Evolutionary conservation across 2,888 invertebrate genomes (phyloP), one percentile per base, ranked within the genome.

Genomic region (Theretra japonica): DNA sequence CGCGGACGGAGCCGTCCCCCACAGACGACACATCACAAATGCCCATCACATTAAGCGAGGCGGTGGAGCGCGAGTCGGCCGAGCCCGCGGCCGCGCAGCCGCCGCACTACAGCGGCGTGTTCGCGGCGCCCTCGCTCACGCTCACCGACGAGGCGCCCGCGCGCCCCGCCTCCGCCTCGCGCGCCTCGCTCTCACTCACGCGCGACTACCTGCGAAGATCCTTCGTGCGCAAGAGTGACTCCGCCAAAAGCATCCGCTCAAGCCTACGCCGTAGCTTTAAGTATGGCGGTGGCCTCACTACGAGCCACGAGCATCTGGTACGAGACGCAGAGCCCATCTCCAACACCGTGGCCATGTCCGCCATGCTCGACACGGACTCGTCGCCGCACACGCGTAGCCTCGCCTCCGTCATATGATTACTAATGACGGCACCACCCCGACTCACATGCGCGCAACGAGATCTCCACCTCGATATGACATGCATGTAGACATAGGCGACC

Each of bases 251-350:
- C n/a, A 90, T 94, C 28, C 80, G 94, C 0, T 93, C 93, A 19
- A 91, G 94, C 79, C 81, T 94, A 33, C 85, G 94, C 4, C 83
- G 94, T 60, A 92, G 92, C 79, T 92, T 94, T 76, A 88, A 89
- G 73, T 90, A 95, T 79, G 86, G 95, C 83, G 86, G 90, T 83
- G 83, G 81, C 0, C 73, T 93, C 72, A 91, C 92, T 0, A 91
- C 89, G 2, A 96, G 96, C 78, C 95, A 95, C 65, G 96, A 96
- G 79, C 95, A 95, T 70, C 86, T 96, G 75, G 95, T 96, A 5
- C 93, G 96, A 33, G 95, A 95, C 1, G 96, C 94, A 0, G 96
- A 95, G 53, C 96, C 96, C 0, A 96, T 96, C n/a, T 94, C 94
- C 0, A 92, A 85, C 33, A 94, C 94, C 0, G 93, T 93, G 0